phyloP scores from a whole-genome alignment of 2,888 invertebrate species.

The Epirrhoe alternata region DNA sequence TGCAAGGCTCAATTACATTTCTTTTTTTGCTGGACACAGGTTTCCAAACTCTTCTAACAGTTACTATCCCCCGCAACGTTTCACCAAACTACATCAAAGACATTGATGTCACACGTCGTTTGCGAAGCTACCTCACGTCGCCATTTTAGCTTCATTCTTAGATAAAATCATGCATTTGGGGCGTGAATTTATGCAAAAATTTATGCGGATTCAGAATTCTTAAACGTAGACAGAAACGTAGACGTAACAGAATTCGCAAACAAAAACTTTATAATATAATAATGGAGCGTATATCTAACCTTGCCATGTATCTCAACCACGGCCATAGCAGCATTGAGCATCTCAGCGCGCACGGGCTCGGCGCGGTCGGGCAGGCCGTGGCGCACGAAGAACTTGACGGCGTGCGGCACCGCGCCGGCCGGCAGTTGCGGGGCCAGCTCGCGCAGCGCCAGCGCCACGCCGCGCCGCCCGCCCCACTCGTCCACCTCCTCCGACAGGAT shows the following conservation, averaged over 20 bases:
- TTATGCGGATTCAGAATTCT: no score
- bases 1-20: no score
- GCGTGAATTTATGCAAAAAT: no score
- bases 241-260: no score
- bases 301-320: slow-evolving; percentile 97
- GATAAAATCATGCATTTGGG: no score
- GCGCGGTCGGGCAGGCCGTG: slow-evolving; percentile 94
- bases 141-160: no score
- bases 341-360: slow-evolving; percentile 92
- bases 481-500: slow-evolving; percentile 94
- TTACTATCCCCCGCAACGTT: background rate
- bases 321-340: slow-evolving; percentile 97
- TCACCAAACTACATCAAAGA: background rate
- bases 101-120: no score
- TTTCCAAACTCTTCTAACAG: no score
- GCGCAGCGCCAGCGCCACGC: slow-evolving; percentile 93
- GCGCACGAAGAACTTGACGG: slow-evolving; percentile 93
- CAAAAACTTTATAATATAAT: background rate
- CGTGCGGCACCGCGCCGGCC: slow-evolving; percentile 87
- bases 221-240: no score
- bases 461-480: slow-evolving; percentile 95
- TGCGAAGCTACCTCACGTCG: no score
- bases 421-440: slow-evolving; percentile 91
- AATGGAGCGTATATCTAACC: slow-evolving; percentile 36
- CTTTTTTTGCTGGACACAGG: no score